Evolutionary conservation across 2,888 invertebrate species (phyloP), one percentile per base, ranked within the genome.

Genomic region (Aleiodes testaceus): DNA sequence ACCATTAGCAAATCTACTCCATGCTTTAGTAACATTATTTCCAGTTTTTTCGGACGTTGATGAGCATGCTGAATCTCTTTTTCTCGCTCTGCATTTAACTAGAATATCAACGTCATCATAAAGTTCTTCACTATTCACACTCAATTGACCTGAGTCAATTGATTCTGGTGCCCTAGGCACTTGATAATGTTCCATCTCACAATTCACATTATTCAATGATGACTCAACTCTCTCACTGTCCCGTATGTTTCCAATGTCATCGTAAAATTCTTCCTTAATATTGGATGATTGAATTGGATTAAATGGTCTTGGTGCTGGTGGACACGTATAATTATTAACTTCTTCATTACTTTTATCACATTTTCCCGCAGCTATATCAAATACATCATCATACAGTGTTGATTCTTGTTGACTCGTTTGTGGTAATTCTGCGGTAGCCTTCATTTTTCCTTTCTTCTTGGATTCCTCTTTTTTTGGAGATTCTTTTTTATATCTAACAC

Each of bases 51-150:
- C 45, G 9, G n/a, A 63, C 3, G 71, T 64, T 12, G 18, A 68
- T 9, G 68, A 63, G 20, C 67, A 67, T 5, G 50, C 65, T 2
- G 66, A 59, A 16, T 82, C 79, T 4, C 79, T 79, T 22, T 78
- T 80, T 4, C 79, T 78, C 3, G 80, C 76, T 2, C 79, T 83
- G 63, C 84, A 84, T 7, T 84, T 81, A 0, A 76, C 79, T 1
- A 83, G 75, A 7, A 83, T 75, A 7, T 79, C 83, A 3, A 87
- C 77, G 49, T 87, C 87, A 74, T 87, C 86, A 71, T 87, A 87
- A 3, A 84, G 61, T 45, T 81, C 79, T 7, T 86, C 83, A 7
- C 75, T 36, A 45, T 30, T 64, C 49, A 65, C 61, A 16, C 70
- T 68, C 53, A 45, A 59, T 14, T 59, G 30, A 44, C 30, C 26